phyloP scores from a whole-genome alignment of 2,113 vertebrate species.

The Sula dactylatra region DNA sequence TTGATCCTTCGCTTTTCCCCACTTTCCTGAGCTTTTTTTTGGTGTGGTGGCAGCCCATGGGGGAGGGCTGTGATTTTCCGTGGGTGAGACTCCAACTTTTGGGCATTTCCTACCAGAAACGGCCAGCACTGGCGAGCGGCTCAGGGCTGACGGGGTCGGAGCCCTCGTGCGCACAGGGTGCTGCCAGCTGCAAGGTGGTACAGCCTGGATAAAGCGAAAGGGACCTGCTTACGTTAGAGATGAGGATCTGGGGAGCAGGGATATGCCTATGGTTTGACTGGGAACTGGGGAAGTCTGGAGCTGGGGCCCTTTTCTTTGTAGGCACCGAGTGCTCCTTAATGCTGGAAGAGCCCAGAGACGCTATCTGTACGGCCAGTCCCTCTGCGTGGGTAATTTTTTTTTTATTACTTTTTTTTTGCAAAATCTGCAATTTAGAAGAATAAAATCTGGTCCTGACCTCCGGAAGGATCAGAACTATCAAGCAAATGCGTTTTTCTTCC shows the following conservation, averaged over 20 bases:
- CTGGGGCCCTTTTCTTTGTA: background rate
- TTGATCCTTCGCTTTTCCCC: background rate
- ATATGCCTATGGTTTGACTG: rapidly evolving
- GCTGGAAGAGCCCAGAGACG: background rate
- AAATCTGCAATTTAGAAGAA: slow-evolving; percentile 55
- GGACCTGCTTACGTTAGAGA: background rate
- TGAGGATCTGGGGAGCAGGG: background rate
- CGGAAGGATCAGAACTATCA: slow-evolving; percentile 63
- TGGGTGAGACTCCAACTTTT: background rate
- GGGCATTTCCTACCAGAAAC: background rate
- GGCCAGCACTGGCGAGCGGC: background rate
- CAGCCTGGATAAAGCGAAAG: background rate
- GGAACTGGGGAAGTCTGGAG: background rate
- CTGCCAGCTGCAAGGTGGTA: background rate
- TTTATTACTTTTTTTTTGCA: slow-evolving; percentile 13
- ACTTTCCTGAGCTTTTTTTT: background rate
- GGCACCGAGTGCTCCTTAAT: background rate
- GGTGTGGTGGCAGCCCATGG: rapidly evolving
- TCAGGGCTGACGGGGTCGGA: background rate
- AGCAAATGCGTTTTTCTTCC: slow-evolving; percentile 60
- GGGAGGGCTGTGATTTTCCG: rapidly evolving
- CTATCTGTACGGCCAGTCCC: background rate
- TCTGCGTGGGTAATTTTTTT: background rate
- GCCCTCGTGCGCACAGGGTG: rapidly evolving
- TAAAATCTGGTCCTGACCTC: slow-evolving; percentile 60